These are phyloP conservation scores for Synanthedon myopaeformis DNA, from an alignment of 2,888 invertebrate species.

Conservation along the genomic window DNA sequence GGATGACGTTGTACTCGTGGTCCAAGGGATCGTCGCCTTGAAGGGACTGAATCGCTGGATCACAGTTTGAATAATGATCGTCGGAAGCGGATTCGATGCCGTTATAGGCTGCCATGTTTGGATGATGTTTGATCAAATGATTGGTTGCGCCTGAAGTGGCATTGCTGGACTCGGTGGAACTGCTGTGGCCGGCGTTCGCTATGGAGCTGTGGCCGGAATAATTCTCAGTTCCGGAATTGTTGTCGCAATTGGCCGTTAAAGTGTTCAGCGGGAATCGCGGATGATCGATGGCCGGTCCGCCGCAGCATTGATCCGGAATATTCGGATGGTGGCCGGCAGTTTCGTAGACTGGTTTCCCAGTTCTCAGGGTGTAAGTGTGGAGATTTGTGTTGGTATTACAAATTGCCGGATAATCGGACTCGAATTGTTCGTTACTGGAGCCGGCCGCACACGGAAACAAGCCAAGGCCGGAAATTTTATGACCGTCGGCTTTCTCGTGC, in stretches of 20 bases:
- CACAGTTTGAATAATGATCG: conserved; percentile 66
- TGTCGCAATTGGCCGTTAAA: conserved; percentile 68
- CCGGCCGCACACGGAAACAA: conserved; percentile 85
- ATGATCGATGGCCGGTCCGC: conserved; percentile 52
- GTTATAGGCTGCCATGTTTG: conserved; percentile 51
- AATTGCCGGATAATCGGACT: conserved; percentile 86
- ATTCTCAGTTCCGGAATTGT: conserved; percentile 73
- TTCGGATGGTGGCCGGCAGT: conserved; percentile 57
- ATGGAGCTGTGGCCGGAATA: conserved; percentile 73
- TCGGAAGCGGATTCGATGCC: conserved; percentile 64
- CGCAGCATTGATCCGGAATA: conserved; percentile 53
- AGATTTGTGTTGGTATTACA: conserved; percentile 89
- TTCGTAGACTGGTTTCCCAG: conserved; percentile 82
- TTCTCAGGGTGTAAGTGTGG: conserved; percentile 83
- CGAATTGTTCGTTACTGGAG: conserved; percentile 86
- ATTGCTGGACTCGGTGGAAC: conserved; percentile 65
- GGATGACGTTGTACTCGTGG: conserved; percentile 66
- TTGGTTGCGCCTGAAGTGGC: conserved; percentile 64
- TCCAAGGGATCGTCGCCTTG: conserved; percentile 63
- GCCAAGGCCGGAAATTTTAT: conserved; percentile 80
- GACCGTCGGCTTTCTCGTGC: conserved; percentile 77
- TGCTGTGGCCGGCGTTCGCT: conserved; percentile 65
- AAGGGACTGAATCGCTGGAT: conserved; percentile 60
- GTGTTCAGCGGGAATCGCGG: conserved; percentile 67
- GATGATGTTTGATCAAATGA: conserved; percentile 64